Evolutionary conservation across 2,797 vertebrate species (phyloP).

Genomic region (Rallus crepitans): DNA sequence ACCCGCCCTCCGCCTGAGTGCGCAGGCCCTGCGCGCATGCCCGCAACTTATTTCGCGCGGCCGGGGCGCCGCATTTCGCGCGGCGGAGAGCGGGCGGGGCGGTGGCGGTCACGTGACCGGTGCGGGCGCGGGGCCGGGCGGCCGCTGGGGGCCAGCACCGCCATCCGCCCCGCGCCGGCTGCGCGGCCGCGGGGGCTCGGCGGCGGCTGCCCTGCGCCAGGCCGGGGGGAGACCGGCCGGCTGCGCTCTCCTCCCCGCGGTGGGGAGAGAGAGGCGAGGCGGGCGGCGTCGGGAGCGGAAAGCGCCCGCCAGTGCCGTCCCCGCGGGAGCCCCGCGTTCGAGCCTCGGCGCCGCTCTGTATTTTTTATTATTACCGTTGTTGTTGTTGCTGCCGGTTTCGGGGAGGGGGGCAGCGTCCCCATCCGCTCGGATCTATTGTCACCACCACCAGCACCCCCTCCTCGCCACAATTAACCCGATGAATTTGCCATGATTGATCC

Average conservation of each 20-base stretch:
- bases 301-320: slow-evolving; percentile 38
- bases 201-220: not conserved
- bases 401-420: not conserved
- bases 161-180: slow-evolving; percentile 24
- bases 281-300: not conserved
- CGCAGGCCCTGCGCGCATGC: slow-evolving; percentile 58
- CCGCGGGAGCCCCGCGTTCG: slow-evolving; percentile 26
- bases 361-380: not conserved
- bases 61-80: slow-evolving; percentile 19
- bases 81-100: not conserved
- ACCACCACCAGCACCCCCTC: not conserved
- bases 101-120: slow-evolving; percentile 23
- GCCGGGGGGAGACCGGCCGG: not conserved
- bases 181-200: too few species aligned
- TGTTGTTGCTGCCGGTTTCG: not conserved
- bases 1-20: not conserved
- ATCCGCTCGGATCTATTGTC: slow-evolving; percentile 41
- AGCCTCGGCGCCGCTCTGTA: slow-evolving; percentile 24
- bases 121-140: not conserved
- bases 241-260: not conserved
- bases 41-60: slow-evolving; percentile 39
- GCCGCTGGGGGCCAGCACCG: slow-evolving; percentile 9
- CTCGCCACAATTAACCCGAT: slow-evolving; percentile 48
- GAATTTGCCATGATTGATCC: slow-evolving; percentile 56
- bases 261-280: not conserved